Conservation (phyloP, 2,113 vertebrate genomes). For the Hippoglossus stenolepis region DNA sequence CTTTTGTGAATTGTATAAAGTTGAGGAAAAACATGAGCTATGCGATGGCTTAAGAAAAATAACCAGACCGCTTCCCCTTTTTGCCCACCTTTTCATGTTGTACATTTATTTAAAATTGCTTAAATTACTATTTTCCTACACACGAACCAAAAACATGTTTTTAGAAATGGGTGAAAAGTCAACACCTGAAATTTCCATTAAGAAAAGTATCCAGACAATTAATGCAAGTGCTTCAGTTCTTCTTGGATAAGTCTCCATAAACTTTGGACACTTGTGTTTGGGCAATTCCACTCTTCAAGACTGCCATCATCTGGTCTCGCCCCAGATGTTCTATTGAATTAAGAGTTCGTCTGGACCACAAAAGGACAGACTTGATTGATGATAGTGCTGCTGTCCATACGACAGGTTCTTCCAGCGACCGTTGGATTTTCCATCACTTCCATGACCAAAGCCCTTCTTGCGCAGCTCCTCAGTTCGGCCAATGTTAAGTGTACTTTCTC, state of each 20-base stretch:
- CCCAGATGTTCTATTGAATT: no score
- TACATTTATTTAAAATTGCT: not conserved
- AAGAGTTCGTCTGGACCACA: no score
- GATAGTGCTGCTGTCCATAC: not conserved
- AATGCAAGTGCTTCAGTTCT: no score
- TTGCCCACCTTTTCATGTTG: not conserved
- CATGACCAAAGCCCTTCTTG: not conserved
- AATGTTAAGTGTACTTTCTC: no score
- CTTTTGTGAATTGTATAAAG: conserved; percentile 37
- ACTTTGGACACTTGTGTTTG: not conserved
- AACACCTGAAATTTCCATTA: no score
- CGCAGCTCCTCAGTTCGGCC: no score
- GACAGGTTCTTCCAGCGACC: not conserved
- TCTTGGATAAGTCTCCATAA: not conserved
- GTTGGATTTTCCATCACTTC: not conserved
- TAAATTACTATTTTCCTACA: not conserved
- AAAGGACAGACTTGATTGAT: not conserved
- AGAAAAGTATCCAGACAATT: no score
- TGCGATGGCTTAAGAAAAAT: no score
- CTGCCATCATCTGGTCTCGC: no score
- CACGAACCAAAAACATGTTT: not conserved
- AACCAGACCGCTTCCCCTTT: not conserved
- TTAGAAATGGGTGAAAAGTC: no score
- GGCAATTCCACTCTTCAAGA: no score
- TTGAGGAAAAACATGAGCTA: not conserved